Evolutionary conservation across 2,888 invertebrate genomes (phyloP).

Genomic region (Myopa tessellatipennis): DNA sequence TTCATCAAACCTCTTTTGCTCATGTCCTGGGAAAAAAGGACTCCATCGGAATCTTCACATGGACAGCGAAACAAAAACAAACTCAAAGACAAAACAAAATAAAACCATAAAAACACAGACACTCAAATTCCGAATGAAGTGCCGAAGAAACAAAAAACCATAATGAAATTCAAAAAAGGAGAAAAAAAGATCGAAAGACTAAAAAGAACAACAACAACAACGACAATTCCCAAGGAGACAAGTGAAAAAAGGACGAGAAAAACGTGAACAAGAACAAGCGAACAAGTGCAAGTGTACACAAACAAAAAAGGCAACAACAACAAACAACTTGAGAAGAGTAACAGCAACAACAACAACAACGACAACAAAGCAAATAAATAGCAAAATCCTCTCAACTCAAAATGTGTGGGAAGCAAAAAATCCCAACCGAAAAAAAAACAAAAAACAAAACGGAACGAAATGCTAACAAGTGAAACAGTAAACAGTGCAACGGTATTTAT

Average conservation of each 20-base stretch:
- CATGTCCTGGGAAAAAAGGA: constrained; percentile 21
- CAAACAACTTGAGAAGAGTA: too few species aligned
- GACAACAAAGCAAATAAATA: neutral
- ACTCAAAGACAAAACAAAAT: neutral
- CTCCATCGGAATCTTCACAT: constrained; percentile 12
- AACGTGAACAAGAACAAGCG: neutral
- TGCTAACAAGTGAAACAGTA: constrained; percentile 22
- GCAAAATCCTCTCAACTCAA: constrained; percentile 2
- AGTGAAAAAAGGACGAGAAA: neutral
- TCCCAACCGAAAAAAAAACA: neutral
- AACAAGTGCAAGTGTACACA: neutral
- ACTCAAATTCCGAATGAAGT: constrained; percentile 18
- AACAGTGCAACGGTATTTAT: too few species aligned
- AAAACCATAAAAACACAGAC: constrained; percentile 1
- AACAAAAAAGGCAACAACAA: neutral
- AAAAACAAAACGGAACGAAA: neutral
- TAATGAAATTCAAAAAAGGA: constrained; percentile 8
- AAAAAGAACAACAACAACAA: too few species aligned
- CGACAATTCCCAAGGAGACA: neutral
- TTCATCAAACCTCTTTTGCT: neutral
- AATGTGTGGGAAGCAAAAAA: constrained; percentile 30
- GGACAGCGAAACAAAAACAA: neutral
- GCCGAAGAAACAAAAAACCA: constrained; percentile 17
- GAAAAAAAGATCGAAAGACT: too few species aligned
- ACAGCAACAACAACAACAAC: neutral